Base-by-base conservation (phyloP, 2,888 invertebrate species). In the Petrophora chlorosata region DNA sequence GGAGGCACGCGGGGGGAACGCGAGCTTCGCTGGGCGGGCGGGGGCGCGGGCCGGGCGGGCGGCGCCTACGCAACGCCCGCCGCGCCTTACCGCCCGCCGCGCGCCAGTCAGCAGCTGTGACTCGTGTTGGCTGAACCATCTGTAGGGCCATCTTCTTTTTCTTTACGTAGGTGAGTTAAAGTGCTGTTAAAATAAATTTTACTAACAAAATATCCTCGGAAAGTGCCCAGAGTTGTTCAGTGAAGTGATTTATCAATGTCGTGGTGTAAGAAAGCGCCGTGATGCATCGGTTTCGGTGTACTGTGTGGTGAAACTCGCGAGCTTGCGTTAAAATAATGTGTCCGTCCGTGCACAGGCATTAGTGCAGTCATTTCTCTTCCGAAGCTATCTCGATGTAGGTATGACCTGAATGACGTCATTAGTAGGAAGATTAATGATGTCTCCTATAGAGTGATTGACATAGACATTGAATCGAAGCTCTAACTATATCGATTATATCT, bases 81-180 rank as follows among this genome's bases (percentile, higher is more conserved):
- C 84, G 82, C 82, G 75, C 85, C 87, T 86, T 86, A 74, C 88
- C 89, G 85, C 87, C 85, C 88, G 87, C 83, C 76, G 74, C 73
- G 71, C 80, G 69, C 83, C 85, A 88, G 86, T 90, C 89, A 90
- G 89, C 87, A 84, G 81, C 85, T 86, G 91, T 85, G 87, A 70
- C 88, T 89, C 88, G 89, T 86, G 90, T 88, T 88, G 90, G 91
- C 92, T 94, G 93, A 94, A 94, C 93, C 90, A 90, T 89, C 90
- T 68, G 70, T 87, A 88, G 90, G 88, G 89, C 90, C 88, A 85
- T 82, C 87, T 74, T 79, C 84, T 85, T 85, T 88, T 76, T 85
- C 82, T 80, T 79, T 85, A 65, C 76, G 76, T 89, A 86, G 90
- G 90, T 90, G 88, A 90, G 89, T 89, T 74, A 67, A 69, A 62